A percentile compares a stretch with the other conserved stretches of the same genome.
Evolutionary conservation across 1,140 invertebrate species (phyloP).

Genomic region (Drosophila sturtevanti): DNA sequence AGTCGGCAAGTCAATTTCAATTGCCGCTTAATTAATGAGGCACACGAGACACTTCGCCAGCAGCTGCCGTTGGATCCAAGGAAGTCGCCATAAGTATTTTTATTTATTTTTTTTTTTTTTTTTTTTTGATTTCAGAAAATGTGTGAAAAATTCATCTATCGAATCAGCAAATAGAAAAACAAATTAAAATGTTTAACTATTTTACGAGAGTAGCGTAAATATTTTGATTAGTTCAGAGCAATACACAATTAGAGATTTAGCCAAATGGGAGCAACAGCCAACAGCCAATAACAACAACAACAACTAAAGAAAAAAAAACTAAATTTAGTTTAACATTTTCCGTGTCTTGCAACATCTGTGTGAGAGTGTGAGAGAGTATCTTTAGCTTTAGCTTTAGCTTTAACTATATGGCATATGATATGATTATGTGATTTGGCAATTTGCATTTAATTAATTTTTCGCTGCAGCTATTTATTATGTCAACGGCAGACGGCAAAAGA

Average conservation of each 20-base stretch:
- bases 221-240: slow-evolving; percentile 59
- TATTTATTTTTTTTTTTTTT: neutral
- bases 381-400: slow-evolving; percentile 36
- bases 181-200: slow-evolving; percentile 67
- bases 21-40: slow-evolving; percentile 69
- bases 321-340: slow-evolving; percentile 39
- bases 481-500: slow-evolving; percentile 45
- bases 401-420: slow-evolving; percentile 63
- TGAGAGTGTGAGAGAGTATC: slow-evolving; percentile 27
- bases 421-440: slow-evolving; percentile 79
- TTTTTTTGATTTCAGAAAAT: slow-evolving; percentile 18
- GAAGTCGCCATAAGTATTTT: slow-evolving; percentile 59
- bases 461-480: slow-evolving; percentile 76
- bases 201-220: slow-evolving; percentile 51
- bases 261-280: slow-evolving; percentile 38
- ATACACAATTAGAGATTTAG: slow-evolving; percentile 63
- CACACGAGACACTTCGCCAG: slow-evolving; percentile 24
- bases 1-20: slow-evolving; percentile 37
- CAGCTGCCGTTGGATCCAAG: slow-evolving; percentile 36
- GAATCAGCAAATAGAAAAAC: neutral
- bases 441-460: slow-evolving; percentile 78
- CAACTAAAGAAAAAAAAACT: slow-evolving; percentile 15
- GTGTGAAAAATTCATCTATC: slow-evolving; percentile 53
- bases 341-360: slow-evolving; percentile 59
- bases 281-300: neutral